Evolutionary conservation across 2,888 invertebrate species (phyloP), one percentile per base, ranked within the genome.

Genomic region (Amphiduros pacificus): DNA sequence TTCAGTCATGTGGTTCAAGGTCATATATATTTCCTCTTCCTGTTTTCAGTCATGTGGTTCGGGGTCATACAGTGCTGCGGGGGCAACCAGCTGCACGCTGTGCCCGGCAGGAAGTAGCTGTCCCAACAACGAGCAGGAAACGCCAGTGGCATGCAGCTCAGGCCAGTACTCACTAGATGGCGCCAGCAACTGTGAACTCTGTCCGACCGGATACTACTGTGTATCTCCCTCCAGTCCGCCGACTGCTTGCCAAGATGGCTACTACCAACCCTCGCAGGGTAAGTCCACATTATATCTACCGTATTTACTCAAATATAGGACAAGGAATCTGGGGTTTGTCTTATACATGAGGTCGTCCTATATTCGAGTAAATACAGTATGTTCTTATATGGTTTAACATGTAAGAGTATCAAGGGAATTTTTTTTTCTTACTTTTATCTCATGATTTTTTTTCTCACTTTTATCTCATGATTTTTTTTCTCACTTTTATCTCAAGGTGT

Each of bases 131-230:
- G 72, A 71, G 6, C 77, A 77, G 6, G 63, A 69, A 14, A 68
- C 66, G 5, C 78, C 77, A 0, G 40, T 58, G 1, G 55, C 63
- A 50, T 80, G 79, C 66, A 56, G 62, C 0, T 60, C 71, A 5
- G 80, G 80, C 1, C 65, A 71, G 22, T 79, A 75, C 62, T 70
- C 78, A 1, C 60, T 64, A 27, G 62, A 53, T 3, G 76, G 73
- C 0, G 67, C 73, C 24, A 31, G 66, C 9, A 44, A 36, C 14
- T 80, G 80, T 63, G 69, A 69, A n/a, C 59, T 60, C 6, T 80
- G 80, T 68, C 73, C 75, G 20, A 69, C 73, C 5, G 80, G 80
- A 2, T 74, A 74, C 67, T 79, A 76, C 63, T 80, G 80, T 65
- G 75, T 75, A 0, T 58, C 72, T 32, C 61, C 55, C 2, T 61